Evolutionary conservation across 37 sponge, comb jelly and placozoan species (phyloP), one percentile per base, ranked within the genome.

Genomic region (Dysidea cf. avara): DNA sequence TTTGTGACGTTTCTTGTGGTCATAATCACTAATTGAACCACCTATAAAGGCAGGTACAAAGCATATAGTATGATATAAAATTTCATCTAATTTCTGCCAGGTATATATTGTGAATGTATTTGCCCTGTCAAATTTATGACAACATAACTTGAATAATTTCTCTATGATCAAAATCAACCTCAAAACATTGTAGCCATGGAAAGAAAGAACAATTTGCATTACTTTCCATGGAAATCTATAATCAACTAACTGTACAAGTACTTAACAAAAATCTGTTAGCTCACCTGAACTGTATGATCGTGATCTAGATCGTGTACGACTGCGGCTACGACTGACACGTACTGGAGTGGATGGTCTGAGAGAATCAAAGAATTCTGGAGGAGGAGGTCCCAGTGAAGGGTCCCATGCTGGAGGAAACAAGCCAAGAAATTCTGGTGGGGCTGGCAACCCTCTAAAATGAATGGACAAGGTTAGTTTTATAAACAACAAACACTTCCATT

Each of bases 341-440:
- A 31, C 48, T 9, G 68, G 49, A 16, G 56, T n/a, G 39, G 38
- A 32, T 14, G 35, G 56, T 20, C 22, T 32, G 21, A 56, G 26
- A 21, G 31, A 59, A 14, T 75, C 80, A 40, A 74, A 21, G 43
- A 81, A 21, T n/a, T 83, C 85, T 63, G 66, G 13, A 20, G 82
- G 73, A 0, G 89, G 80, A 9, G 70, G 85, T 1, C 90, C 90
- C 66, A 90, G 48, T 28, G 85, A 56, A 1, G 85, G 81, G 63
- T 90, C 90, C 90, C 90, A 90, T 7, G 36, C 64, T 18, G 74
- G 74, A 7, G 75, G 85, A 28, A 84, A 77, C 18, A 53, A 48
- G n/a, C 53, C 64, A 2, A 61, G 7, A 17, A 64, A 25, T 16
- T 81, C 83, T 26, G 75, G 83, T 43, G 35, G 65, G 2, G 71